Conservation (phyloP, 2,113 vertebrate species). For the Cnemophilus loriae region DNA sequence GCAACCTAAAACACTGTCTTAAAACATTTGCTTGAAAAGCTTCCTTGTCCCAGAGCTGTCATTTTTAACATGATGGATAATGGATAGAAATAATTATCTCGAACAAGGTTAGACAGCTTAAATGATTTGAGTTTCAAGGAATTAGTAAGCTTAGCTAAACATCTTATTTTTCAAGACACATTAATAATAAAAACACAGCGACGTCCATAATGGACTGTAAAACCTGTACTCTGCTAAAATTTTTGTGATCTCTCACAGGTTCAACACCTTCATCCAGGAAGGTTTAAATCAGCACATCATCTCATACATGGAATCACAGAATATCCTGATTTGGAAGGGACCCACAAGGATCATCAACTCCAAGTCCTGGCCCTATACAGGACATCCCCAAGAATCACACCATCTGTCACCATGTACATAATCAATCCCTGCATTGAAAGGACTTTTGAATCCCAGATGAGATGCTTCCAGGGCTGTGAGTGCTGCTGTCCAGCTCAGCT, state of each 20-base stretch:
- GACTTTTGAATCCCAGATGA: slow-evolving; percentile 69
- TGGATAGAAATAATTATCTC: slow-evolving; percentile 77
- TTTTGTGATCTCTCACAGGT: slow-evolving; percentile 51
- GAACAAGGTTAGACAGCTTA: slow-evolving; percentile 74
- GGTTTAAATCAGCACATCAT: slow-evolving; percentile 68
- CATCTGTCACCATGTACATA: neutral
- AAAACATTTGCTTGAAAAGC: slow-evolving; percentile 79
- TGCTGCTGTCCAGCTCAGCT: neutral
- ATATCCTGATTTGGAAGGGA: neutral
- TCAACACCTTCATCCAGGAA: slow-evolving; percentile 64
- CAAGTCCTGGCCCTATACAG: neutral
- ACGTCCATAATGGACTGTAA: neutral
- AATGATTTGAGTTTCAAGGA: slow-evolving; percentile 75
- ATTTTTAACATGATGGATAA: slow-evolving; percentile 78
- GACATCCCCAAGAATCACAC: neutral
- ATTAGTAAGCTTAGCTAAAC: slow-evolving; percentile 73
- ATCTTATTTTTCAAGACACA: slow-evolving; percentile 70
- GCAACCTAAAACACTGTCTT: slow-evolving; percentile 76
- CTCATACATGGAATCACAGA: neutral
- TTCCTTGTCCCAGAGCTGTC: slow-evolving; percentile 76
- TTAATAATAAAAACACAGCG: slow-evolving; percentile 33
- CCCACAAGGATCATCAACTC: neutral
- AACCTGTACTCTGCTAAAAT: neutral
- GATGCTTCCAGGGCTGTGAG: slow-evolving; percentile 64
- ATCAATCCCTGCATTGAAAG: slow-evolving; percentile 61